Base-by-base conservation (phyloP, 2,113 vertebrate genomes). In the Athene noctua region DNA sequence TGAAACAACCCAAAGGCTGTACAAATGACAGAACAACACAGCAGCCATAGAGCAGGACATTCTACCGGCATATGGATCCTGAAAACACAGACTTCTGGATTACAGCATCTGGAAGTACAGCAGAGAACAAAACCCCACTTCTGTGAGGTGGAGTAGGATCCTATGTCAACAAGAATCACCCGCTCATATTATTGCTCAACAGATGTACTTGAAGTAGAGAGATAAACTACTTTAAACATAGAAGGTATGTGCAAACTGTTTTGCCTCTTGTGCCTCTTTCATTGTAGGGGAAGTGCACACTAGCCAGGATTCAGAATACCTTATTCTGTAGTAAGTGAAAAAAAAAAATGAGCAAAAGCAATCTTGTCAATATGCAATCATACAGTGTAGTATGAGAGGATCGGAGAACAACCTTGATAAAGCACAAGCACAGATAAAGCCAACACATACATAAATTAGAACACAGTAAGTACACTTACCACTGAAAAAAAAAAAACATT, bases 121-220 rank as follows among this genome's bases (percentile, higher is more conserved):
- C 10, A 80, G 71, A 80, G 89, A 91, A 70, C 42, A 80, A 81
- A 97, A 52, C 6, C 20, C 51, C 29, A 23, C 44, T 63, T 57
- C 61, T 67, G 75, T 38, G 91, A 96, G 86, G 85, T 36, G 77
- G n/a, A 92, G 36, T 73, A 75, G 67, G 29, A 88, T 52, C 82
- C 42, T 47, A 13, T 34, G 72, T 82, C 96, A 96, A 89, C 67
- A 84, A 34, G 78, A 93, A 95, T 94, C 82, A 88, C 36, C 38
- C 9, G 4, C 79, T 93, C 25, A 11, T 70, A 44, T 40, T 92
- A 65, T 86, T 94, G 91, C 80, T 66, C 77, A 95, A 91, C 70
- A 92, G 73, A 72, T 44, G 86, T 65, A 95, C 92, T 93, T 84
- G 90, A 88, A 88, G 63, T 18, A 7, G n/a, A 85, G 57, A 91